A percentile compares a stretch with the other conserved stretches of the same genome.
Conservation (phyloP, 2,888 invertebrate genomes). For the Anticlea derivata region DNA sequence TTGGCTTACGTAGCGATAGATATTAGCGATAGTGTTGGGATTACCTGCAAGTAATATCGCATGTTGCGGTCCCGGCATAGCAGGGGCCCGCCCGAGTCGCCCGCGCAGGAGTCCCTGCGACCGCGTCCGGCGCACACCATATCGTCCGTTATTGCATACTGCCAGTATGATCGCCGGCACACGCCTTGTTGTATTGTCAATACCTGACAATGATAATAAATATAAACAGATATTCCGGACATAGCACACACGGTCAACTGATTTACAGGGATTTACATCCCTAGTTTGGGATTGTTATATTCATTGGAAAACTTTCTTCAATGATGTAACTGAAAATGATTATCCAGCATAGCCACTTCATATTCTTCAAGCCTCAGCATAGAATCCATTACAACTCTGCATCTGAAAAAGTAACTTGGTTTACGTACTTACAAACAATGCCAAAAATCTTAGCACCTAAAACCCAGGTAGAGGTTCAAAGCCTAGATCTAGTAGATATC, state of each 20-base stretch:
- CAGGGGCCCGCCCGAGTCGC: slow-evolving; percentile 87
- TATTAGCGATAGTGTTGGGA: background rate
- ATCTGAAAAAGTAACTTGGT: slow-evolving; percentile 55
- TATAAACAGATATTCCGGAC: no score
- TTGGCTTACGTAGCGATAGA: no score
- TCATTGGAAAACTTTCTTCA: slow-evolving; percentile 51
- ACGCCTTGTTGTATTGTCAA: slow-evolving; percentile 91
- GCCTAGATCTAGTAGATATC: no score
- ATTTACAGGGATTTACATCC: no score
- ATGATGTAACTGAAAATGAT: slow-evolving; percentile 55
- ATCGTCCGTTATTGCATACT: slow-evolving; percentile 93
- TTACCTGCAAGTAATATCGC: slow-evolving; percentile 84
- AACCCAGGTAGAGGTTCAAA: background rate
- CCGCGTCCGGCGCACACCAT: slow-evolving; percentile 98
- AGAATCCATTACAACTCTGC: slow-evolving; percentile 52
- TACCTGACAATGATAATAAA: slow-evolving; percentile 82
- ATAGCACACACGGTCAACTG: no score
- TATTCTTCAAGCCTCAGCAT: slow-evolving; percentile 56
- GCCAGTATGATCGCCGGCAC: slow-evolving; percentile 92
- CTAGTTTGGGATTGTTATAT: no score
- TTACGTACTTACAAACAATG: no score
- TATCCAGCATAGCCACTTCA: slow-evolving; percentile 64
- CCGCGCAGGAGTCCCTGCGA: slow-evolving; percentile 94
- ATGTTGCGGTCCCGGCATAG: slow-evolving; percentile 83
- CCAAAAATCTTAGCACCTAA: no score